Conservation (phyloP, 2,797 vertebrate species). For the Crenuchus spilurus region DNA sequence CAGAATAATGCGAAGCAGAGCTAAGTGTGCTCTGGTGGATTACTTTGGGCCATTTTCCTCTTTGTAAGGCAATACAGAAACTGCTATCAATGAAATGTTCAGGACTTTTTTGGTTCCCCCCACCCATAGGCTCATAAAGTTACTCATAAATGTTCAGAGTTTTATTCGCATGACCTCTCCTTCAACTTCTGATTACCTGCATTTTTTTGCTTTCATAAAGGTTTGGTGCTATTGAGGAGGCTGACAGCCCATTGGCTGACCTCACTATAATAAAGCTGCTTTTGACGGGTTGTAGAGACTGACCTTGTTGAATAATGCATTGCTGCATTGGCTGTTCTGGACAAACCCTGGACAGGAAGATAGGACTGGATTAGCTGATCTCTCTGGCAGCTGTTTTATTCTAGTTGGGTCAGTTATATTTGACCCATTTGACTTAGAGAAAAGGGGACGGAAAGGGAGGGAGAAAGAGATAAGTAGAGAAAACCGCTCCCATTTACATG, state of each 20-base stretch:
- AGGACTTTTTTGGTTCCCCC: not conserved
- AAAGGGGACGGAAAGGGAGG: slow-evolving; percentile 18
- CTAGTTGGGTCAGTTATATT: slow-evolving; percentile 2
- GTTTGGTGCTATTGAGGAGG: slow-evolving; percentile 15
- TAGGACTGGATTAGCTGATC: not conserved
- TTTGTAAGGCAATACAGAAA: slow-evolving; percentile 16
- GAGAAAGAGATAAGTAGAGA: slow-evolving; percentile 11
- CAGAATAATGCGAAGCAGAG: not conserved
- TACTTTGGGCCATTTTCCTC: slow-evolving; percentile 13
- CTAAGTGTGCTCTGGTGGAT: slow-evolving; percentile 7
- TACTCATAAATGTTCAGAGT: slow-evolving; percentile 33
- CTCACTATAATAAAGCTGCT: slow-evolving; percentile 11
- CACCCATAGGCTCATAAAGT: slow-evolving; percentile 34
- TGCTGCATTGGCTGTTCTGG: slow-evolving; percentile 6
- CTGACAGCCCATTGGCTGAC: slow-evolving; percentile 21
- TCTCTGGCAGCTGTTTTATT: slow-evolving; percentile 9
- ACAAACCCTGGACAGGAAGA: not conserved
- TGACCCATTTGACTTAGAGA: slow-evolving; percentile 32
- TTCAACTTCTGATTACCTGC: slow-evolving; percentile 33
- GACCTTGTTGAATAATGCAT: slow-evolving; percentile 30
- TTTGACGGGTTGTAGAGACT: slow-evolving; percentile 16
- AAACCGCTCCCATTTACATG: slow-evolving; percentile 18
- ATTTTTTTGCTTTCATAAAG: slow-evolving; percentile 35
- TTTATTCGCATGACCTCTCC: slow-evolving; percentile 34
- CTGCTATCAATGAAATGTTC: slow-evolving; percentile 13